Evolutionary conservation across 2,888 invertebrate species (phyloP), one percentile per base, ranked within the genome.

Genomic region (Marasmarcha lunaedactyla): DNA sequence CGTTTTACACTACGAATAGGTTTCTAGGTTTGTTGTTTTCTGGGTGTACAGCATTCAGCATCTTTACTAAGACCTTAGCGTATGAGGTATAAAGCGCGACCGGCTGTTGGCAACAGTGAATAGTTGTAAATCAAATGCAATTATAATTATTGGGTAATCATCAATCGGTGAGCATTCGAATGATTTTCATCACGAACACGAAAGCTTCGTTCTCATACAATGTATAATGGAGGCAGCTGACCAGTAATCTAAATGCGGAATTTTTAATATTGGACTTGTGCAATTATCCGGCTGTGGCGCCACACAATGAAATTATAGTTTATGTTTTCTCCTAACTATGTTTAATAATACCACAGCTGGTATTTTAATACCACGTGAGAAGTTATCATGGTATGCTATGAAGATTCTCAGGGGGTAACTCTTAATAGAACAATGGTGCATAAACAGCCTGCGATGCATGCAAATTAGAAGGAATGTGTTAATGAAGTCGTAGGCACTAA

Each of bases 261-360:
- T 14, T 14, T 12, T 14, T 34, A 12, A 34, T 34, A 34, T 34
- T 34, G 53, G 49, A 52, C 55, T 50, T 57, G 42, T 52, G 55
- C 57, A 69, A 67, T 65, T 64, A 69, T 63, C 6, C 34, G 14
- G 50, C 52, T 57, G 54, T 54, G 48, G 46, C 49, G 48, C 56
- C 47, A 49, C 54, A 61, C 60, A 57, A 66, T 55, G 52, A 60
- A 65, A 66, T 65, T 65, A 66, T 57, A 57, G 58, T 57, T 59
- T 54, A 52, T 49, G 56, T 61, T 62, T 67, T 63, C 63, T 61
- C 58, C 56, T 56, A 52, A 47, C 51, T 54, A 44, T 55, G 44
- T 44, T 46, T 48, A 42, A 44, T 43, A 46, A 45, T 15, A 14
- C 39, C 12, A 40, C 14, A 13, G 27, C 6, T 14, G 11, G 6